Base-by-base conservation (phyloP, 2,797 vertebrate species). In the Paramormyrops hopkinsi region DNA sequence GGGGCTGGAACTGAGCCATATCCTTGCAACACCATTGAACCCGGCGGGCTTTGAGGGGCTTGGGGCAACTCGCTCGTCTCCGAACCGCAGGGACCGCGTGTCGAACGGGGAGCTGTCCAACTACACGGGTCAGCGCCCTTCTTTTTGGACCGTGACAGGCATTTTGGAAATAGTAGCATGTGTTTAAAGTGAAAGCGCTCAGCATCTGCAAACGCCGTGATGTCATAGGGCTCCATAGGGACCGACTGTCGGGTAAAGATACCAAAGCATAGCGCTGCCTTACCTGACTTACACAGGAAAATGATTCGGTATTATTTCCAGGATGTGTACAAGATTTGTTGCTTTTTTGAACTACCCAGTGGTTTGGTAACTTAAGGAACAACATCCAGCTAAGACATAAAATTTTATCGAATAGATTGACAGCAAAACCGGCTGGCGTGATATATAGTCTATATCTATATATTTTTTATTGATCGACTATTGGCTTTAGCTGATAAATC, bases 21-120 rank as follows among this genome's bases (percentile, higher is more conserved):
- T 12, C 88, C 54, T 86, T 37, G n/a, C 56, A 86, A 69, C 82
- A 53, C 82, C 14, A 19, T 11, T 17, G 82, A 86, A 69, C 41
- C 48, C 37, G 44, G 79, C 88, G 89, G 88, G 62, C 88, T 89
- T 88, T 91, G 90, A 82, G 88, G 91, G 89, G 89, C 90, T 59
- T 88, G 85, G 88, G 48, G 44, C 56, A 6, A 11, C 6, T 46
- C 46, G 19, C 41, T n/a, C 9, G 22, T 59, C 85, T 65, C 56
- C 4, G 2, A 41, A 37, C 86, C 19, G 37, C 86, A 44, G 33
- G 53, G 86, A 22, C 33, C 33, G 37, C 33, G 17, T 19, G 33
- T 56, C 1, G 86, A 41, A 59, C 19, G 53, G 53, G 22, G 86
- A 37, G 51, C 33, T 41, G 86, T 62, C 86, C 53, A 11, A 41